Conservation (phyloP, 2,113 vertebrate species). For the Deroptyus accipitrinus region DNA sequence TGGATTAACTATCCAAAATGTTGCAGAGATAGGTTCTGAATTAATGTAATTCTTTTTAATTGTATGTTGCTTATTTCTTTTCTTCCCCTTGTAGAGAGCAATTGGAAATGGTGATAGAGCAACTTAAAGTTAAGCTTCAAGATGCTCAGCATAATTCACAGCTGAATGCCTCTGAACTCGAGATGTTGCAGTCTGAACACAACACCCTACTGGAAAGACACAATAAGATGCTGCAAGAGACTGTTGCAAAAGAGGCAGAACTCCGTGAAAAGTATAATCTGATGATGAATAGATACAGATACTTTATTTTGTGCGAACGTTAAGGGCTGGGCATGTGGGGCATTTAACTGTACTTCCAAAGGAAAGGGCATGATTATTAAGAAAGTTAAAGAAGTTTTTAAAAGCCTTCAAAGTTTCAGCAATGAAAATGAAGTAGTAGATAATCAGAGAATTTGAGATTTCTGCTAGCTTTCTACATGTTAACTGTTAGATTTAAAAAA, state of each 20-base stretch:
- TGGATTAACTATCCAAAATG: not conserved
- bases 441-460: not conserved
- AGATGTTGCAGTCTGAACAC: conserved; percentile 87
- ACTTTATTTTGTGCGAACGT: not conserved
- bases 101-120: conserved; percentile 82
- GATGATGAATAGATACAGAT: not conserved
- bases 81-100: conserved; percentile 78
- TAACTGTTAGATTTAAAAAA: not conserved
- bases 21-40: not conserved
- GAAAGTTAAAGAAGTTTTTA: not conserved
- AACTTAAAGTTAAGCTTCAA: conserved; percentile 85
- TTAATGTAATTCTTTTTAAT: not conserved
- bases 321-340: not conserved
- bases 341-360: not conserved
- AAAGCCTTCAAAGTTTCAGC: not conserved
- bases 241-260: conserved; percentile 89
- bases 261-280: conserved; percentile 88
- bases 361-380: not conserved
- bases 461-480: not conserved
- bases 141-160: conserved; percentile 88
- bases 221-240: conserved; percentile 95
- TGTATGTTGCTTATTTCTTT: not conserved
- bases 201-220: conserved; percentile 92
- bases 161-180: conserved; percentile 79
- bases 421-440: not conserved